phyloP scores from a whole-genome alignment of 1,140 invertebrate species.

The Tetramorium alpestre region DNA sequence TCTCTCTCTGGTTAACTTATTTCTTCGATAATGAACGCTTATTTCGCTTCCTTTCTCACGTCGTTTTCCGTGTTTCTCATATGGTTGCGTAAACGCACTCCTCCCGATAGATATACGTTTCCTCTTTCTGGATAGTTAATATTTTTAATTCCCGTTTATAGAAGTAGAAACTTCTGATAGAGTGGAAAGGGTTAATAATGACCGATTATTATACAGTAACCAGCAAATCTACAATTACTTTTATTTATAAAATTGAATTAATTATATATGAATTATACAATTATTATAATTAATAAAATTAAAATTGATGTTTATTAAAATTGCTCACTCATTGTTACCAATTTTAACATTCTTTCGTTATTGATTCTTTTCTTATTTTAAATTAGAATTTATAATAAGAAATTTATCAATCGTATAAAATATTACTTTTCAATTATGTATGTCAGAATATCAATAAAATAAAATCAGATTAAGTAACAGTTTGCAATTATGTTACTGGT shows the following conservation, averaged over 20 bases:
- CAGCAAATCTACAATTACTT: too few relatives aligned
- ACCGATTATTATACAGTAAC: not conserved
- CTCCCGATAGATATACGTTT: not conserved
- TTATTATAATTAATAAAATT: not conserved
- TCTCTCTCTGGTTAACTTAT: conserved; percentile 32
- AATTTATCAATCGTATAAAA: not conserved
- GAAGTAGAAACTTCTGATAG: not conserved
- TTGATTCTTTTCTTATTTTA: not conserved
- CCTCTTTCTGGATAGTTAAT: conserved; percentile 7
- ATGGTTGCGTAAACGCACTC: conserved; percentile 11
- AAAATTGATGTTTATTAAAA: not conserved
- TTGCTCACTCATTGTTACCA: not conserved
- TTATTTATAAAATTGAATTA: not conserved
- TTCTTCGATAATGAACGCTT: conserved; percentile 58
- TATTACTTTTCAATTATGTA: not conserved
- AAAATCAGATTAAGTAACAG: not conserved
- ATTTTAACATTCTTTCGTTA: not conserved
- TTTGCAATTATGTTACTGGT: not conserved
- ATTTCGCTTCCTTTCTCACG: conserved; percentile 81
- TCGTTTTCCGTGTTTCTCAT: conserved; percentile 70
- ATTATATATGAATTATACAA: not conserved
- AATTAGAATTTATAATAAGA: not conserved
- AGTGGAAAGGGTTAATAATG: not conserved
- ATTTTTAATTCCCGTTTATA: not conserved
- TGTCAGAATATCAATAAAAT: not conserved